A percentile compares a stretch with the other conserved stretches of the same genome.
These are phyloP conservation scores for Menidia menidia DNA, from an alignment of 2,797 vertebrate species.

Conservation along the genomic window DNA sequence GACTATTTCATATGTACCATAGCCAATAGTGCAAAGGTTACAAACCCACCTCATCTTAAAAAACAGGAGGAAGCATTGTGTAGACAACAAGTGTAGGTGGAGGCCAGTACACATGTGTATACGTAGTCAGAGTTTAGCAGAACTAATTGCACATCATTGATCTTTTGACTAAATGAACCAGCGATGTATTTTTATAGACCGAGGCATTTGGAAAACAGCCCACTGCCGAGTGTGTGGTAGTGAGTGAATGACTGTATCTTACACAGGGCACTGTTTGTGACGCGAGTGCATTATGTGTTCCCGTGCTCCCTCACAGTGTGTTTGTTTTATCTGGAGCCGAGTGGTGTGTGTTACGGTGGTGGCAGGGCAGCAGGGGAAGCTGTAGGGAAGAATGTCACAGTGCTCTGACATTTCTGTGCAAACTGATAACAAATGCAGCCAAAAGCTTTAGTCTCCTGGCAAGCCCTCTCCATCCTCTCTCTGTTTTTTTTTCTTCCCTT, in stretches of 20 bases:
- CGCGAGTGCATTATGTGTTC: neutral
- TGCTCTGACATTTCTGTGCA: slow-evolving; percentile 78
- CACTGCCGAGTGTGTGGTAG: neutral
- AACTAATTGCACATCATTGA: slow-evolving; percentile 7
- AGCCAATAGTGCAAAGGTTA: neutral
- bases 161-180: neutral
- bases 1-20: neutral
- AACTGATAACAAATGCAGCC: slow-evolving; percentile 76
- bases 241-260: neutral
- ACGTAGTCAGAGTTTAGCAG: neutral
- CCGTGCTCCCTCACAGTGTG: slow-evolving; percentile 1
- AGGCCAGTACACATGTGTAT: neutral
- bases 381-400: slow-evolving; percentile 71
- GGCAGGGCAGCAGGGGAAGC: slow-evolving; percentile 65
- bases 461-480: slow-evolving; percentile 51
- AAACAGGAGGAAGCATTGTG: neutral
- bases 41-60: neutral
- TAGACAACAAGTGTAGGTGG: neutral
- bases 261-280: neutral
- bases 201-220: neutral
- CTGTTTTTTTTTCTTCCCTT: slow-evolving; percentile 22
- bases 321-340: slow-evolving; percentile 4
- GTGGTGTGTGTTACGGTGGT: slow-evolving; percentile 36
- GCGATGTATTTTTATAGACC: neutral
- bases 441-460: slow-evolving; percentile 60